These are phyloP conservation scores for Dicyrtomina minuta DNA, from an alignment of 2,888 invertebrate genomes.

Conservation along the genomic window DNA sequence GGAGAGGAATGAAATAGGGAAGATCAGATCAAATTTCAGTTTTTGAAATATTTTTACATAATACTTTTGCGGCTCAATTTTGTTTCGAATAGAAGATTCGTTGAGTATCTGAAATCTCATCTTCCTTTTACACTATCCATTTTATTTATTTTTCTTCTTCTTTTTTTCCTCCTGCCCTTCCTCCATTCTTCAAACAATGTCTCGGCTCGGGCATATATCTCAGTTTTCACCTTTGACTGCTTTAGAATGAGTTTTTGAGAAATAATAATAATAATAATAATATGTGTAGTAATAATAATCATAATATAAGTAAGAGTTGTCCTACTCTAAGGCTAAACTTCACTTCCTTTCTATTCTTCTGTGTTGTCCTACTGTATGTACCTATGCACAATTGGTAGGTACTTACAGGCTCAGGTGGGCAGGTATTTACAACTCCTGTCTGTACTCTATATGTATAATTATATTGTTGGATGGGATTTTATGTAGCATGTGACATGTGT, in stretches of 20 bases:
- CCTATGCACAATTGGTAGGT: too few relatives aligned
- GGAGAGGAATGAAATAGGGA: slow-evolving; percentile 26
- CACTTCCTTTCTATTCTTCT: slow-evolving; percentile 7
- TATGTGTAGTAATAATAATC: too few relatives aligned
- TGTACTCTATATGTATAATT: neutral
- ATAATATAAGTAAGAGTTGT: slow-evolving; percentile 2
- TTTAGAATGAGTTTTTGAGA: slow-evolving; percentile 10
- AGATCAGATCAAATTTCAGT: slow-evolving; percentile 24
- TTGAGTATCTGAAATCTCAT: slow-evolving; percentile 13
- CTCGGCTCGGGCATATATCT: neutral
- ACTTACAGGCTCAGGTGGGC: slow-evolving; percentile 22
- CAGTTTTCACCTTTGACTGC: slow-evolving; percentile 25
- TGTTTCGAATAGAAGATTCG: neutral
- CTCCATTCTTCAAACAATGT: neutral
- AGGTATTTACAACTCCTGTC: neutral
- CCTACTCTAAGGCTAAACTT: slow-evolving; percentile 2
- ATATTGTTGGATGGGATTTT: neutral
- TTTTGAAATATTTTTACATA: slow-evolving; percentile 21
- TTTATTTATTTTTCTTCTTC: slow-evolving; percentile 9
- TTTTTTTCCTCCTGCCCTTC: neutral
- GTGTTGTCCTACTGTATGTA: too few relatives aligned
- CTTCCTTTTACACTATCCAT: slow-evolving; percentile 6
- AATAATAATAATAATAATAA: slow-evolving; percentile 14
- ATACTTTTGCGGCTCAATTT: slow-evolving; percentile 12
- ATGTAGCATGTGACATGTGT: neutral